phyloP scores from a whole-genome alignment of 2,888 invertebrate genomes.

The Melanotus villosus region DNA sequence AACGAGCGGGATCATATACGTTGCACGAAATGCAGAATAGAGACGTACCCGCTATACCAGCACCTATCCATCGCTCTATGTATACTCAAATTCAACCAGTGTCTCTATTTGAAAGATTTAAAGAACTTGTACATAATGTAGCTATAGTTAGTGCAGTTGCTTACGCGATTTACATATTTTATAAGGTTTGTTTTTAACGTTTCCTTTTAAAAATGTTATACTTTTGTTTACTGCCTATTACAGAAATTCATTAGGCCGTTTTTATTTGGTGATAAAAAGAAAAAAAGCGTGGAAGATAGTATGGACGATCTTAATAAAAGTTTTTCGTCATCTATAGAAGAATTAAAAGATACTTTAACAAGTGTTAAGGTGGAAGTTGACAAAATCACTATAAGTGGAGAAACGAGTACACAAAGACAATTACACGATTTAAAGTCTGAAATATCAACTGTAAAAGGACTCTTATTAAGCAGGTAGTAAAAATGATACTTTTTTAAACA shows the following conservation, averaged over 20 bases:
- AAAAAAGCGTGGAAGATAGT: constrained; percentile 77
- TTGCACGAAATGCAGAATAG: constrained; percentile 59
- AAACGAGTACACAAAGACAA: constrained; percentile 72
- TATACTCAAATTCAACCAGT: constrained; percentile 57
- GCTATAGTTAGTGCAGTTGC: constrained; percentile 84
- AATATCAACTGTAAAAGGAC: constrained; percentile 80
- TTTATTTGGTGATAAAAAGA: constrained; percentile 78
- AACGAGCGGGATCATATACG: constrained; percentile 72
- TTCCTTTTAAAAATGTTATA: constrained; percentile 19
- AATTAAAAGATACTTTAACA: constrained; percentile 76
- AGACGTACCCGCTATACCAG: constrained; percentile 57
- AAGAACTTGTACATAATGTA: constrained; percentile 80
- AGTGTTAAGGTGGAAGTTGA: constrained; percentile 79
- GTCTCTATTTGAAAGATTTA: constrained; percentile 70
- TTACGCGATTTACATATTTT: constrained; percentile 86
- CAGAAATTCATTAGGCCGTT: constrained; percentile 77
- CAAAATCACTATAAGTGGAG: constrained; percentile 66
- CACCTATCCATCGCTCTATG: constrained; percentile 25
- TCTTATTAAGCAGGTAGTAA: constrained; percentile 77
- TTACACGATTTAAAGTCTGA: constrained; percentile 79
- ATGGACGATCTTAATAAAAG: constrained; percentile 79
- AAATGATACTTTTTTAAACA: too few species aligned
- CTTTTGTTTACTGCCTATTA: constrained; percentile 37
- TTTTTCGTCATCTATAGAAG: constrained; percentile 72
- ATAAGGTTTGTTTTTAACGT: constrained; percentile 74